phyloP scores from a whole-genome alignment of 1,140 invertebrate species.

The Paramacrobiotus metropolitanus region DNA sequence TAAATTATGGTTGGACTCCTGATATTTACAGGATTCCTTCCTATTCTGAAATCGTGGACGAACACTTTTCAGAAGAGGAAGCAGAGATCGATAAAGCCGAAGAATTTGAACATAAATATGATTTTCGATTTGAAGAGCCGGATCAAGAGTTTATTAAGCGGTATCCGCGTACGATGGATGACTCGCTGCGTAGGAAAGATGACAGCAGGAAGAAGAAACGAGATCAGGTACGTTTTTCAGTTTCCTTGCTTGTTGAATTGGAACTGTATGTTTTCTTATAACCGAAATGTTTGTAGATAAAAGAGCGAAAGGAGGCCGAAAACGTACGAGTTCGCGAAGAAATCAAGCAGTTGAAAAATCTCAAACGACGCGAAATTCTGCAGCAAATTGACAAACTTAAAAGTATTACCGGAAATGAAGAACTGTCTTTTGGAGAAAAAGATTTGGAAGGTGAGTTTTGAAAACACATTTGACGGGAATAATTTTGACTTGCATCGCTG shows the following conservation, averaged over 20 bases:
- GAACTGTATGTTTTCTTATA: background rate
- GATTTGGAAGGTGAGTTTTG: constrained; percentile 26
- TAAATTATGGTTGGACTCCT: background rate
- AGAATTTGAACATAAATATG: constrained; percentile 79
- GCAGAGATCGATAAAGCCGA: constrained; percentile 45
- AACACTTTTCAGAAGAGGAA: constrained; percentile 49
- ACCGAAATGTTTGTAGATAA: constrained; percentile 21
- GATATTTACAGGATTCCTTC: constrained; percentile 27
- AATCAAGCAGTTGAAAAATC: constrained; percentile 37
- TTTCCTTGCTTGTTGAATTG: background rate
- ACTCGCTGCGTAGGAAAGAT: constrained; percentile 53
- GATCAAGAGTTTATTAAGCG: constrained; percentile 73
- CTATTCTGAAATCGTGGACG: constrained; percentile 41
- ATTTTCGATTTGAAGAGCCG: constrained; percentile 87
- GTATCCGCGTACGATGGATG: constrained; percentile 64
- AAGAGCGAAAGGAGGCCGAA: constrained; percentile 49
- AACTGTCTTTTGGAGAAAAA: constrained; percentile 27
- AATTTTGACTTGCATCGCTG: background rate
- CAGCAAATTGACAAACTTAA: constrained; percentile 64
- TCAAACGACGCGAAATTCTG: constrained; percentile 70
- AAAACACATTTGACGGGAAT: background rate
- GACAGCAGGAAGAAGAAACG: constrained; percentile 49
- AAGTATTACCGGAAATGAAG: constrained; percentile 55
- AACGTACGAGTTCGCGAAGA: constrained; percentile 49
- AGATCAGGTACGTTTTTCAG: constrained; percentile 25